phyloP scores from a whole-genome alignment of 2,797 vertebrate genomes.

The Ctenopoma kingsleyae region DNA sequence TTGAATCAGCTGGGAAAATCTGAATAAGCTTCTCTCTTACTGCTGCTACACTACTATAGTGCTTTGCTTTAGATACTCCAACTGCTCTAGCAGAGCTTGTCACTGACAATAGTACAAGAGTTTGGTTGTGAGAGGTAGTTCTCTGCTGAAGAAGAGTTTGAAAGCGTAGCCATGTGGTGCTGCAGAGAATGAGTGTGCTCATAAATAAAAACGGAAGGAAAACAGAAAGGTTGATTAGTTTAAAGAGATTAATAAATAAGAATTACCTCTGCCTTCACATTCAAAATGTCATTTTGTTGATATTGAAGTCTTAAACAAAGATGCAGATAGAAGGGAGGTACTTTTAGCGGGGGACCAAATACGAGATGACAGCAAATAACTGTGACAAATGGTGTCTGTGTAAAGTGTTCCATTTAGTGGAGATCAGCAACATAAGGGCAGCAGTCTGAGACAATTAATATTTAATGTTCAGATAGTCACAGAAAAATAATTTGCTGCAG shows the following conservation, averaged over 20 bases:
- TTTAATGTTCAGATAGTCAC: conserved; percentile 63
- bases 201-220: conserved; percentile 27
- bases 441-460: conserved; percentile 71
- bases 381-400: conserved; percentile 64
- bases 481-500: conserved; percentile 54
- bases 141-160: conserved; percentile 3
- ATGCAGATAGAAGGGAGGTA: conserved; percentile 37
- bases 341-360: conserved; percentile 47
- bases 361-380: conserved; percentile 67
- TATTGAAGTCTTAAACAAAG: conserved; percentile 32
- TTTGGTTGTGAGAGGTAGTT: neutral
- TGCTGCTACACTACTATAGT: neutral
- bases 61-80: neutral
- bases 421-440: conserved; percentile 65
- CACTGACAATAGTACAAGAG: neutral
- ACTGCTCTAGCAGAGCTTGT: neutral
- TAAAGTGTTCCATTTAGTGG: conserved; percentile 65
- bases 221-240: conserved; percentile 50
- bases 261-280: conserved; percentile 35
- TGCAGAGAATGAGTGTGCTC: conserved; percentile 3
- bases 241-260: conserved; percentile 52
- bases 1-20: conserved; percentile 1
- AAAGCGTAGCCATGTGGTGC: neutral
- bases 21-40: neutral
- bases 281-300: conserved; percentile 52